These are phyloP conservation scores for Fregetta grallaria DNA, from an alignment of 2,113 vertebrate genomes.

Conservation along the genomic window DNA sequence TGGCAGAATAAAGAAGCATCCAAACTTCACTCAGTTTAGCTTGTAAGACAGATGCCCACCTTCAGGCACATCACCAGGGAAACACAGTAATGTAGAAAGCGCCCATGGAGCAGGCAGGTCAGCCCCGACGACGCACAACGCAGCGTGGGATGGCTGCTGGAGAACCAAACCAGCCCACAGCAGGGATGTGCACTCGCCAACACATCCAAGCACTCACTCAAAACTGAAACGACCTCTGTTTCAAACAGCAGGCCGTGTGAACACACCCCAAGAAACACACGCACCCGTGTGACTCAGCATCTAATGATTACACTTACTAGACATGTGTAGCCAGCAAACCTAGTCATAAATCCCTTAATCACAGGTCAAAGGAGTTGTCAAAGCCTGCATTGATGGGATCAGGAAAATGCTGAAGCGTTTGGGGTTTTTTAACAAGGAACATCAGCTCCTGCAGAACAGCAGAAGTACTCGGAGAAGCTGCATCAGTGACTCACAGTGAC, in stretches of 20 bases:
- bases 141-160: neutral
- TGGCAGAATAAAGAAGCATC: neutral
- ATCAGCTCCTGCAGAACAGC: neutral
- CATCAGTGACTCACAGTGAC: neutral
- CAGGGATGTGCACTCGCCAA: neutral
- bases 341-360: slow-evolving; percentile 15
- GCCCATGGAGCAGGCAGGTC: neutral
- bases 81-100: neutral
- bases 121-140: fast-evolving
- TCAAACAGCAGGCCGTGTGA: neutral
- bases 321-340: neutral
- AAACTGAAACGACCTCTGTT: neutral
- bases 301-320: neutral
- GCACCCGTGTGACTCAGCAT: neutral
- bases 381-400: neutral
- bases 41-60: neutral
- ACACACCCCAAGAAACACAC: neutral
- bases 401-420: neutral
- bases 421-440: neutral
- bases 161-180: neutral
- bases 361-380: neutral
- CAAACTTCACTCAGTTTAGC: fast-evolving
- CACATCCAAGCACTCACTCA: neutral
- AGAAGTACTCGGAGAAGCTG: neutral
- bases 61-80: neutral